These are phyloP conservation scores for Phortica okadai DNA, from an alignment of 2,888 invertebrate species.

Conservation along the genomic window DNA sequence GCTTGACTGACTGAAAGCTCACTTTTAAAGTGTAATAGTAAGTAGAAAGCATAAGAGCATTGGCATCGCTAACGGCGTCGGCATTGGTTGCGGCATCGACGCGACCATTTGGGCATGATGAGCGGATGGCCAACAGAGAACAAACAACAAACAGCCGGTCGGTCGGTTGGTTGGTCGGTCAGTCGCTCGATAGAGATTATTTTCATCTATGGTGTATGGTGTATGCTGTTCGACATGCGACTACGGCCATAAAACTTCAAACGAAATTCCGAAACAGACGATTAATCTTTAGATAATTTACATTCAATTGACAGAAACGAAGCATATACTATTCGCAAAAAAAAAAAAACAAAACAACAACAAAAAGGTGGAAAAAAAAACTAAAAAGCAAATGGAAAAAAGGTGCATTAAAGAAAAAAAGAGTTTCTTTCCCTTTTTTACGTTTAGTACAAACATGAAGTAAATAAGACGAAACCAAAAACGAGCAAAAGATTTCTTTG, in stretches of 20 bases:
- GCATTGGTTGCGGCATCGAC: slow-evolving; percentile 15
- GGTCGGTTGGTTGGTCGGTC: slow-evolving; percentile 26
- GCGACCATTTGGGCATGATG: slow-evolving; percentile 26
- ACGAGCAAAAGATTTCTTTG: no score
- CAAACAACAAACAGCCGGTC: slow-evolving; percentile 36
- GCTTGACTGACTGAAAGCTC: neutral
- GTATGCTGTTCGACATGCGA: slow-evolving; percentile 43
- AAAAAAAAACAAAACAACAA: neutral
- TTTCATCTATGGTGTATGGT: neutral
- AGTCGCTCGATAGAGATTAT: neutral
- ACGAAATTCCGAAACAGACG: slow-evolving; percentile 73
- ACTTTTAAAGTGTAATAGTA: neutral
- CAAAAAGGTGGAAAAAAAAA: slow-evolving; percentile 32
- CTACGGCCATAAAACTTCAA: slow-evolving; percentile 72
- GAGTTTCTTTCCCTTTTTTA: slow-evolving; percentile 9
- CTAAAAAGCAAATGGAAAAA: no score
- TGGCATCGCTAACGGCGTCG: slow-evolving; percentile 23
- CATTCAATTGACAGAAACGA: slow-evolving; percentile 75
- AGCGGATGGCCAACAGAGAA: slow-evolving; percentile 42
- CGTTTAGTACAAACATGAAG: no score
- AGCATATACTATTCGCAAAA: slow-evolving; percentile 59
- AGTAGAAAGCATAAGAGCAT: slow-evolving; percentile 8
- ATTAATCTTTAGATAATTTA: slow-evolving; percentile 75
- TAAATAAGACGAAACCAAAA: no score
- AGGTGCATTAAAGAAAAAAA: slow-evolving; percentile 34